Evolutionary conservation across 2,113 vertebrate species (phyloP), one percentile per base, ranked within the genome.

Genomic region (Hypomesus transpacificus): DNA sequence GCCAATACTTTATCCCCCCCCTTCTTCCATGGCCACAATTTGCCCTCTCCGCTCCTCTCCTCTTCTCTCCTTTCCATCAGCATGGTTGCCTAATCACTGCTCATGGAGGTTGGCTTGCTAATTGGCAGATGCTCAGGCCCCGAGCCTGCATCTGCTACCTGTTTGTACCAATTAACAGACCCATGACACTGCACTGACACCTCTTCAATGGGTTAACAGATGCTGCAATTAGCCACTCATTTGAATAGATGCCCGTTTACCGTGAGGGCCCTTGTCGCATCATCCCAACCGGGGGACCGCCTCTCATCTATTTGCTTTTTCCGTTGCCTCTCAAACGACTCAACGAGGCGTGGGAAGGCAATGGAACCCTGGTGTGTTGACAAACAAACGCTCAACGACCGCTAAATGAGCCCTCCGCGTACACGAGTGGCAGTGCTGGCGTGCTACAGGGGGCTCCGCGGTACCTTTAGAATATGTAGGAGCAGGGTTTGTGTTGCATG

Each of bases 181-280:
- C 85, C 79, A 80, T 87, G 90, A 89, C 86, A 83, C 86, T 76
- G 82, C 78, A 66, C 80, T 84, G 87, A 85, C 87, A 81, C 87
- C 83, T 91, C 83, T 87, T 92, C 90, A 89, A 82, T 82, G 89
- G 88, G 92, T 93, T 95, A 94, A 95, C 84, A 94, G 92, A 94
- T 91, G 91, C 87, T 89, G 91, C 93, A 95, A 95, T 94, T 90
- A 94, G 89, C 88, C 89, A 90, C 90, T 93, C 88, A 92, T 93
- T 94, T 93, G 91, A 94, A 94, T 87, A 86, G 87, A 88, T 90
- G 89, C 87, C 93, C 91, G 90, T 93, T 95, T 91, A 92, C 88
- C 86, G 85, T 89, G 86, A 91, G 50, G 78, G 89, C 90, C 87
- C 87, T 86, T 62, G 75, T 74, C 79, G 91, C 90, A 92, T 93